A percentile compares a stretch with the other conserved stretches of the same genome.
phyloP scores from a whole-genome alignment of 2,888 invertebrate genomes.

The Clostera curtula region DNA sequence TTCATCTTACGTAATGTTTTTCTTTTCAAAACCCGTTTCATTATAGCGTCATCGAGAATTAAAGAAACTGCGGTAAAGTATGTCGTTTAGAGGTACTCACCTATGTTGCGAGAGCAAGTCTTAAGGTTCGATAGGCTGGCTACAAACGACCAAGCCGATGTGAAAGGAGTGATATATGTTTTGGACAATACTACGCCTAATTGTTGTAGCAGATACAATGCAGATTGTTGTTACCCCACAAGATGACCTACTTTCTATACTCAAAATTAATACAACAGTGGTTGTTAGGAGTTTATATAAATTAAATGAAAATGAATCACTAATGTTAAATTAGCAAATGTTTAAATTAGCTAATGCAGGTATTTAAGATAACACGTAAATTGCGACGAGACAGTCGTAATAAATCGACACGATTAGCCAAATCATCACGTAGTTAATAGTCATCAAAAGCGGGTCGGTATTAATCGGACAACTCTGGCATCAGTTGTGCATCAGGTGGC shows the following conservation, averaged over 20 bases:
- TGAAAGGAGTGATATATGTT: no score
- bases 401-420: not conserved
- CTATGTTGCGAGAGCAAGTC: constrained; percentile 9
- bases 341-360: no score
- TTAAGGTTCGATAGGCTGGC: constrained; percentile 18
- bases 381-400: no score
- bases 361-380: no score
- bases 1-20: constrained; percentile 14
- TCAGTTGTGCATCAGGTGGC: constrained; percentile 18
- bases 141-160: constrained; percentile 11
- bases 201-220: no score
- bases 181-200: no score
- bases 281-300: no score
- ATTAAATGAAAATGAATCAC: no score
- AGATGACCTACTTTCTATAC: no score
- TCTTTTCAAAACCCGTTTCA: constrained; percentile 10
- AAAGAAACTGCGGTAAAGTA: constrained; percentile 19
- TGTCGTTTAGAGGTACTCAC: constrained; percentile 16
- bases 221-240: no score
- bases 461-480: constrained; percentile 6
- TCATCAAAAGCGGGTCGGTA: not conserved
- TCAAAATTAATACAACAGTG: no score
- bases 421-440: not conserved
- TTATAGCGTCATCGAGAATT: constrained; percentile 22
- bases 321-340: no score